These are phyloP conservation scores for Drosophila neocordata DNA, from an alignment of 1,140 invertebrate species.

Conservation along the genomic window DNA sequence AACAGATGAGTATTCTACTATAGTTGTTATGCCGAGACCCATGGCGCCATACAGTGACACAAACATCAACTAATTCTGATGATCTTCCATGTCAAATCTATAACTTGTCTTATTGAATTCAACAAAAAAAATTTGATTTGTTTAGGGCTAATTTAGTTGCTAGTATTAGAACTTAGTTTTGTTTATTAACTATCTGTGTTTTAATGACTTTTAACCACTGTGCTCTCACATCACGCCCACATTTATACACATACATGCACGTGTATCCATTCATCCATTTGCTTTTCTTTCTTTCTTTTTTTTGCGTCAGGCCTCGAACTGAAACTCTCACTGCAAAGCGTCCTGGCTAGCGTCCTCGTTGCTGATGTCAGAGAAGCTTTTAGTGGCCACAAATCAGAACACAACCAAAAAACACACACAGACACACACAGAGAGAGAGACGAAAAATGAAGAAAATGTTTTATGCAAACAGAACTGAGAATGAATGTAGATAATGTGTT, in stretches of 20 bases:
- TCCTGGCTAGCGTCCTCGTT: constrained; percentile 40
- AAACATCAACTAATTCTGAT: no score
- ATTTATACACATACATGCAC: constrained; percentile 26
- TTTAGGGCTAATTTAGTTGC: no score
- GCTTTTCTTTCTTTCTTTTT: background rate
- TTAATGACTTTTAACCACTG: constrained; percentile 19
- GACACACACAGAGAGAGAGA: background rate
- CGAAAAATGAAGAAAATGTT: constrained; percentile 28
- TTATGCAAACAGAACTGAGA: constrained; percentile 59
- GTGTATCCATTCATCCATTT: constrained; percentile 55
- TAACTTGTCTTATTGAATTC: no score
- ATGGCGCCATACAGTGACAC: constrained; percentile 53
- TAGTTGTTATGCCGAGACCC: constrained; percentile 37
- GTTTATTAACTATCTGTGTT: background rate
- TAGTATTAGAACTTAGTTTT: no score
- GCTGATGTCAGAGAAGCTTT: constrained; percentile 73
- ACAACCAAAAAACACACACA: constrained; percentile 12
- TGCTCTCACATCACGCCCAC: background rate
- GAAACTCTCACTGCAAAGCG: constrained; percentile 18
- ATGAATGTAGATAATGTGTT: constrained; percentile 19
- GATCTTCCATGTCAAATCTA: no score
- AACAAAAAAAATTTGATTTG: no score
- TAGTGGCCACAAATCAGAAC: constrained; percentile 70
- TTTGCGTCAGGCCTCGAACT: background rate
- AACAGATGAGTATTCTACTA: constrained; percentile 12